Conservation (phyloP, 2,888 invertebrate genomes). For the Lasioglossum lativentre region DNA sequence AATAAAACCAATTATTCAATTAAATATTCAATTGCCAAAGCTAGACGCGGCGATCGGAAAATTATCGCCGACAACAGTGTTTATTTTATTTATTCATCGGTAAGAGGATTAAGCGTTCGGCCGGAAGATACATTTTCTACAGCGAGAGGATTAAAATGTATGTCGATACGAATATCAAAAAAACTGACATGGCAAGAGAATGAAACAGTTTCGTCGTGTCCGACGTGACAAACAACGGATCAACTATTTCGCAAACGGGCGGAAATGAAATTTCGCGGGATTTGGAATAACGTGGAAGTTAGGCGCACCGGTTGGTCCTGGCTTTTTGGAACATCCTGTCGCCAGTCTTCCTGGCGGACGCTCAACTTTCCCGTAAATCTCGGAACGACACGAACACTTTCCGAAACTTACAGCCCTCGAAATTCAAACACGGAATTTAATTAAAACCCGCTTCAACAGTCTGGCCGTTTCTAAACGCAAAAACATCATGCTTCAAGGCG, state of each 20-base stretch:
- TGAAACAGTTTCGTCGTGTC: constrained; percentile 6
- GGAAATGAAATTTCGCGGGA: constrained; percentile 48
- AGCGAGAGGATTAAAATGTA: background rate
- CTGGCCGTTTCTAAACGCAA: background rate
- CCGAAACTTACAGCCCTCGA: constrained; percentile 8
- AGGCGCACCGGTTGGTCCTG: constrained; percentile 19
- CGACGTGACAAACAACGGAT: constrained; percentile 19
- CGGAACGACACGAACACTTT: constrained; percentile 12
- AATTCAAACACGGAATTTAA: constrained; percentile 11
- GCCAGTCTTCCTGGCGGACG: constrained; percentile 20
- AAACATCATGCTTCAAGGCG: background rate
- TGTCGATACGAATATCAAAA: background rate
- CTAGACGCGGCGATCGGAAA: background rate
- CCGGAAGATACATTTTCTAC: background rate
- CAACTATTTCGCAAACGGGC: constrained; percentile 35
- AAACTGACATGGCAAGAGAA: constrained; percentile 11
- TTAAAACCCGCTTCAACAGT: background rate
- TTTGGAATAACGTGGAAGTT: constrained; percentile 28
- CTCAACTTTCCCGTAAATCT: constrained; percentile 29
- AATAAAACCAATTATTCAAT: background rate
- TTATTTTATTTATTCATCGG: background rate
- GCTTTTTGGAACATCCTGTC: constrained; percentile 34
- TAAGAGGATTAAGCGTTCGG: background rate
- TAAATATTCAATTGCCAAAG: background rate
- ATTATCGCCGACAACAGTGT: background rate